Percentiles rank a stretch among this genome's conserved stretches.
Evolutionary conservation across 2,888 invertebrate genomes (phyloP).

Genomic region (Subacronicta megacephala): DNA sequence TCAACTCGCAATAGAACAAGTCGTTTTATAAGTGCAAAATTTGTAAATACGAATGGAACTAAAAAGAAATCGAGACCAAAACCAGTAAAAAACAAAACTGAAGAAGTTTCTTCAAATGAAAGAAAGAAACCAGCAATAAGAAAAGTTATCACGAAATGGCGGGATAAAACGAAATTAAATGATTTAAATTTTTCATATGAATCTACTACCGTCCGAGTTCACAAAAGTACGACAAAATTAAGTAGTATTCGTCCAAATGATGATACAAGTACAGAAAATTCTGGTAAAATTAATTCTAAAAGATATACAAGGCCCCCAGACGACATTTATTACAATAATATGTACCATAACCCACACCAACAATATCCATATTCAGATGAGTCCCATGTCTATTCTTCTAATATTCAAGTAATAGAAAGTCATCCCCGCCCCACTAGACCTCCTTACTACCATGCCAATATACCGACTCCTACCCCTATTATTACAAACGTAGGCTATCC

Average conservation of each 20-base stretch:
- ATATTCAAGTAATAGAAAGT: constrained; percentile 72
- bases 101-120: constrained; percentile 28
- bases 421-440: constrained; percentile 69
- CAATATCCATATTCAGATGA: constrained; percentile 67
- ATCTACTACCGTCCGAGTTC: constrained; percentile 62
- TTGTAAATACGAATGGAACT: constrained; percentile 38
- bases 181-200: constrained; percentile 83
- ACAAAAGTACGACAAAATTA: constrained; percentile 48
- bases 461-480: constrained; percentile 76
- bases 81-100: constrained; percentile 32
- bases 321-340: constrained; percentile 59
- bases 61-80: constrained; percentile 58
- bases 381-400: constrained; percentile 71
- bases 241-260: constrained; percentile 55
- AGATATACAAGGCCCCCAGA: constrained; percentile 48
- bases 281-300: constrained; percentile 61
- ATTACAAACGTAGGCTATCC: constrained; percentile 85
- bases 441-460: constrained; percentile 73
- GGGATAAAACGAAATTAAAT: constrained; percentile 82
- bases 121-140: constrained; percentile 75
- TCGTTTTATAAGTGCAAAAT: constrained; percentile 54
- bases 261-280: constrained; percentile 57
- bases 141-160: constrained; percentile 88
- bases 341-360: constrained; percentile 66
- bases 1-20: constrained; percentile 48